Conservation (phyloP, 2,113 vertebrate genomes). For the Leuciscus idus region DNA sequence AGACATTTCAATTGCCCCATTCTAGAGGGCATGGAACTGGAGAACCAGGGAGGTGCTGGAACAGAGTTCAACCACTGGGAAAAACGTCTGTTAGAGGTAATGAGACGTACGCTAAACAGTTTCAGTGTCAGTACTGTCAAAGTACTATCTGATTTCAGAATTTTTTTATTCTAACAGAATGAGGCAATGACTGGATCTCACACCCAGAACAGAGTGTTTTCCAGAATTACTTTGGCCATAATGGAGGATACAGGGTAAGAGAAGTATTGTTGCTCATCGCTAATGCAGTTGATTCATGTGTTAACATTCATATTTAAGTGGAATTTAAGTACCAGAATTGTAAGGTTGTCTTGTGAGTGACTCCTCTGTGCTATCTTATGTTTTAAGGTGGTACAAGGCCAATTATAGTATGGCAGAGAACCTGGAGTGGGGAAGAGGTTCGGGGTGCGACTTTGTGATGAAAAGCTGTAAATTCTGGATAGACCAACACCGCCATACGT, state of each 20-base stretch:
- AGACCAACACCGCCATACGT: conserved; percentile 84
- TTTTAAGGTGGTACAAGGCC: conserved; percentile 92
- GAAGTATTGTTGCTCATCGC: background rate
- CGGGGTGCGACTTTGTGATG: conserved; percentile 95
- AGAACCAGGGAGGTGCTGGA: conserved; percentile 95
- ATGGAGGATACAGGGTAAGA: conserved; percentile 97
- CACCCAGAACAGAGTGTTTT: conserved; percentile 95
- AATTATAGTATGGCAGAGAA: conserved; percentile 97
- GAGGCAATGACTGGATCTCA: conserved; percentile 99
- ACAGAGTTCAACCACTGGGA: conserved; percentile 99
- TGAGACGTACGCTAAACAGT: background rate
- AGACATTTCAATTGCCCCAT: conserved; percentile 90
- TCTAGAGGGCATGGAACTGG: conserved; percentile 97
- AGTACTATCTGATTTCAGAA: background rate
- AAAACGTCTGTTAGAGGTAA: conserved; percentile 92
- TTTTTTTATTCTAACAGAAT: conserved; percentile 80
- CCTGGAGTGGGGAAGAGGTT: conserved; percentile 91
- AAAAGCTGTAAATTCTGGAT: conserved; percentile 99
- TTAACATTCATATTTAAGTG: background rate
- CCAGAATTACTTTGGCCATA: conserved; percentile 92
- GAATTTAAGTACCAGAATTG: background rate
- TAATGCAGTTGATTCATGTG: background rate
- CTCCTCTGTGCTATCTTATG: background rate
- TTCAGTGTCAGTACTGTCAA: conserved; percentile 16
- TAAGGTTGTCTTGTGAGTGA: background rate